These are phyloP conservation scores for Eptesicus fuscus DNA, from an alignment of 2,113 vertebrate species.

Conservation along the genomic window DNA sequence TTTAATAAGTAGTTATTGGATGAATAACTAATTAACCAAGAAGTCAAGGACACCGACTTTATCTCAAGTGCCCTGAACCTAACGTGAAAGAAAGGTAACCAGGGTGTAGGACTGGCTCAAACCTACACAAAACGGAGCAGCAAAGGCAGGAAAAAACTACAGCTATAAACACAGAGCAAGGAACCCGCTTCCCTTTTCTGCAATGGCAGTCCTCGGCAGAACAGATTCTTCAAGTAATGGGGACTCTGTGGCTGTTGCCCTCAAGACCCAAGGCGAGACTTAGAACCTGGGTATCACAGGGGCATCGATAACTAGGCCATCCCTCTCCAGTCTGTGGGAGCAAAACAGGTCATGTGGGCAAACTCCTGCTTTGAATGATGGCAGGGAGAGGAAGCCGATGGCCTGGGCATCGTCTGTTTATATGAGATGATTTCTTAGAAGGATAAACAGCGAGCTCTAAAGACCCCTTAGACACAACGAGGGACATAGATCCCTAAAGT, in stretches of 20 bases:
- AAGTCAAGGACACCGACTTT: background rate
- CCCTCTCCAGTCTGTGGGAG: background rate
- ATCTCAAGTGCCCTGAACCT: background rate
- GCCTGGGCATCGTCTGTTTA: background rate
- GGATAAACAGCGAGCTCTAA: background rate
- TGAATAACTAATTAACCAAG: background rate
- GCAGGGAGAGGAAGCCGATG: background rate
- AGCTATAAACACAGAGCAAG: background rate
- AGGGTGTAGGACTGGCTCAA: background rate
- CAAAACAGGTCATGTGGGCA: background rate
- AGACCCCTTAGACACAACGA: background rate
- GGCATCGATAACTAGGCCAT: background rate
- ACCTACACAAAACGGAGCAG: background rate
- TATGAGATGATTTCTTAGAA: slow-evolving; percentile 37
- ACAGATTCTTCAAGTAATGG: background rate
- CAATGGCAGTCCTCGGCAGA: background rate
- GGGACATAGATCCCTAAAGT: background rate
- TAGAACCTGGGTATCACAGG: background rate
- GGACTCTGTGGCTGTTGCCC: background rate
- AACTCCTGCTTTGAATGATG: background rate
- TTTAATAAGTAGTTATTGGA: background rate
- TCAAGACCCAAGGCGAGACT: background rate
- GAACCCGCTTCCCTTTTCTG: background rate
- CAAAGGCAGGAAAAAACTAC: background rate
- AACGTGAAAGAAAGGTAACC: background rate